Conservation (phyloP, 2,888 invertebrate species). For the Isotomurus palustris region DNA sequence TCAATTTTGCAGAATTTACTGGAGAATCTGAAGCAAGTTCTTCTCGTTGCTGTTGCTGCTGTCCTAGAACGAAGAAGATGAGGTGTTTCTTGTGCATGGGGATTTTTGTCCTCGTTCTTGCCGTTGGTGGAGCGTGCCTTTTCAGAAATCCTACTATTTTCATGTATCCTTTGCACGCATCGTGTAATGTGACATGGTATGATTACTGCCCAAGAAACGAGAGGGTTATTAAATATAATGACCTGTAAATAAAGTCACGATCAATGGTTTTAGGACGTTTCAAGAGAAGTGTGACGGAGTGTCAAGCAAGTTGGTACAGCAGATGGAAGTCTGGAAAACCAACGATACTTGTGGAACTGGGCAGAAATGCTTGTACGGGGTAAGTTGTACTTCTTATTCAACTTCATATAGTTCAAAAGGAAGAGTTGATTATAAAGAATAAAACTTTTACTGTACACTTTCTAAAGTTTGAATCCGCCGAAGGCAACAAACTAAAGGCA, state of each 20-base stretch:
- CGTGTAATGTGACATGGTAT: constrained; percentile 45
- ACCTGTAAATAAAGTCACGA: background rate
- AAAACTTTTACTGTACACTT: background rate
- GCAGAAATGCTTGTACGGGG: constrained; percentile 47
- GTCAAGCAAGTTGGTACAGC: constrained; percentile 37
- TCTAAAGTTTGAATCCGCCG: constrained; percentile 19
- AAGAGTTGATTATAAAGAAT: background rate
- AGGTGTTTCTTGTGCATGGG: constrained; percentile 12
- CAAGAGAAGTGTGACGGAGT: constrained; percentile 39
- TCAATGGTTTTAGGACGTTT: constrained; percentile 38
- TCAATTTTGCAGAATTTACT: too few relatives aligned
- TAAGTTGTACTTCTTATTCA: constrained; percentile 15
- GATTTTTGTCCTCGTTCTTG: constrained; percentile 9
- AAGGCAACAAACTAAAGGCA: constrained; percentile 38
- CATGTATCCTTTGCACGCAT: constrained; percentile 44
- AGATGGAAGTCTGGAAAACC: constrained; percentile 46
- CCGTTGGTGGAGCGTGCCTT: constrained; percentile 31
- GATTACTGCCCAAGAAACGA: background rate
- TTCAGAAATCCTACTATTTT: constrained; percentile 44
- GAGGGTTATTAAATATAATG: background rate
- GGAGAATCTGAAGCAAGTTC: background rate
- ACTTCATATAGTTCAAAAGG: background rate
- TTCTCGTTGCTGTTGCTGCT: background rate
- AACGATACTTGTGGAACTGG: constrained; percentile 44
- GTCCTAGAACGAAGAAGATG: constrained; percentile 18